These are phyloP conservation scores for Melanotaenia trifasciata DNA, from an alignment of 2,797 vertebrate genomes.

Conservation along the genomic window DNA sequence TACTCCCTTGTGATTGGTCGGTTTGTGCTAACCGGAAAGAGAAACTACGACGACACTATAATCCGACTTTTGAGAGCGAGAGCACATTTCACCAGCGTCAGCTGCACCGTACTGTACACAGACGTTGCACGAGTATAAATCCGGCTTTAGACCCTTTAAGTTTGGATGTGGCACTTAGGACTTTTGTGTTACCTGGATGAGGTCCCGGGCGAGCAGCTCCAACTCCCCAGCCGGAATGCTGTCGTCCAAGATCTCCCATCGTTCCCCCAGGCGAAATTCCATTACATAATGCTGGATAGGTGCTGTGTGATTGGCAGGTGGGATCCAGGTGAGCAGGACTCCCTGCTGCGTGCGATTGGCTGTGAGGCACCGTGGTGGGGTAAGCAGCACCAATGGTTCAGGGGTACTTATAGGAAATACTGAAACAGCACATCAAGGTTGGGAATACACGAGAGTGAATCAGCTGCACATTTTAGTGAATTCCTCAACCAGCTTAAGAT, in stretches of 20 bases:
- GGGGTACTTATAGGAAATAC: conserved; percentile 88
- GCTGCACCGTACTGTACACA: no score
- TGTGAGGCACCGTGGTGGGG: conserved; percentile 90
- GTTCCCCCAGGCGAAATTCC: conserved; percentile 91
- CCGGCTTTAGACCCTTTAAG: neutral
- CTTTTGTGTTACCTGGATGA: conserved; percentile 87
- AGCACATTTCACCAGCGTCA: no score
- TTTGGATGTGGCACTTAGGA: neutral
- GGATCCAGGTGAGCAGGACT: conserved; percentile 92
- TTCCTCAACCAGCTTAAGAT: conserved; percentile 7
- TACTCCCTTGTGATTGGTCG: no score
- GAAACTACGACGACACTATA: no score
- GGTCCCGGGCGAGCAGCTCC: conserved; percentile 90
- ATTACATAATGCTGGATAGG: conserved; percentile 89
- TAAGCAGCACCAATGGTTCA: conserved; percentile 88
- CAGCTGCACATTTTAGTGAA: neutral
- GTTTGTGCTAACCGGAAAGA: no score
- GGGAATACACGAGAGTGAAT: conserved; percentile 7
- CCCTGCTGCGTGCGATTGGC: conserved; percentile 92
- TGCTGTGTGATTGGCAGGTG: conserved; percentile 88
- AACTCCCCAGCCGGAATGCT: conserved; percentile 87
- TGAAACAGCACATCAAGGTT: conserved; percentile 57
- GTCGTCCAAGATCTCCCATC: conserved; percentile 92
- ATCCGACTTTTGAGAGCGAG: no score
- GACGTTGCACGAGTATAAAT: no score